Evolutionary conservation across 2,113 vertebrate species (phyloP).

Genomic region (Perognathus longimembris): DNA sequence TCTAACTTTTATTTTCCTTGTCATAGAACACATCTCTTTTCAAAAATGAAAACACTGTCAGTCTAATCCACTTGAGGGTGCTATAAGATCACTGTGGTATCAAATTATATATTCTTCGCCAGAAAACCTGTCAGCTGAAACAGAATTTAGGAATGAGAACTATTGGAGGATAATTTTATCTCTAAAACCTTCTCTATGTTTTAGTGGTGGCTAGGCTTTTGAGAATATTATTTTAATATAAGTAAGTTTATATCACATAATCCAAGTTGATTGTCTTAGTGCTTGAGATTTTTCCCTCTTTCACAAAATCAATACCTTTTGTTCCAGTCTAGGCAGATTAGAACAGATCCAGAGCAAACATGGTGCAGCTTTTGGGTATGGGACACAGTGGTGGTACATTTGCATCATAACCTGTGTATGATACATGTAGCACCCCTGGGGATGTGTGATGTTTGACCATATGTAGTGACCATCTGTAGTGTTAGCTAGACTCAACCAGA

Average conservation of each 20-base stretch:
- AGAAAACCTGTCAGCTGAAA: constrained; percentile 29
- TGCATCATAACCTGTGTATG: neutral
- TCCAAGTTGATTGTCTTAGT: constrained; percentile 9
- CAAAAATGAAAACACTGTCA: constrained; percentile 28
- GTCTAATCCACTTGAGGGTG: constrained; percentile 79
- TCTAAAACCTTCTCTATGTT: neutral
- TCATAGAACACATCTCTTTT: neutral
- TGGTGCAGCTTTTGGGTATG: neutral
- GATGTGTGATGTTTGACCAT: neutral
- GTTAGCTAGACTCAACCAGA: neutral
- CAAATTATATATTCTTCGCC: neutral
- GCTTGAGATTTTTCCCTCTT: constrained; percentile 33
- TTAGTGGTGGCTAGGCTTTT: constrained; percentile 26
- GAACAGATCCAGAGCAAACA: neutral
- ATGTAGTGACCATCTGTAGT: neutral
- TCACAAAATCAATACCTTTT: constrained; percentile 35
- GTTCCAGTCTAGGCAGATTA: neutral
- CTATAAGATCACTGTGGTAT: constrained; percentile 68
- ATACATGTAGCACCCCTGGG: neutral
- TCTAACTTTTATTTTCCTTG: constrained; percentile 9
- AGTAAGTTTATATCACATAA: neutral
- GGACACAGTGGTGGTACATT: neutral
- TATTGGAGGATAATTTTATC: constrained; percentile 23
- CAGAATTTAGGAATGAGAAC: neutral
- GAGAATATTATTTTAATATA: constrained; percentile 51